A percentile compares a stretch with the other conserved stretches of the same genome.
These are phyloP conservation scores for Seriola quinqueradiata DNA, from an alignment of 2,113 vertebrate genomes.

Conservation along the genomic window DNA sequence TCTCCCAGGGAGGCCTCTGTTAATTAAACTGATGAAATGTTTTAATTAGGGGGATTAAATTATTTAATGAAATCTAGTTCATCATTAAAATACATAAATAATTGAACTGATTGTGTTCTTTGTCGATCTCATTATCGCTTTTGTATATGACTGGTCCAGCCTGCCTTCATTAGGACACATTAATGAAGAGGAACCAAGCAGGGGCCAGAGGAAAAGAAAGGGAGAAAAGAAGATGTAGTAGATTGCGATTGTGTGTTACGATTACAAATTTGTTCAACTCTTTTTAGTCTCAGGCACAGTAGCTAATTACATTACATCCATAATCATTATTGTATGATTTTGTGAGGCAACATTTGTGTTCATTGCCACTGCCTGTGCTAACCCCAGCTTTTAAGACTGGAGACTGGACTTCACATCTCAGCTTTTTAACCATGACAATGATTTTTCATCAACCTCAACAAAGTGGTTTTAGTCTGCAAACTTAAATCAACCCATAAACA, in stretches of 20 bases:
- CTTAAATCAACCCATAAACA: too few relatives aligned
- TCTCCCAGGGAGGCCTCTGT: background rate
- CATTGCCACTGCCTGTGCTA: too few relatives aligned
- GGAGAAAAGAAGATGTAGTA: background rate
- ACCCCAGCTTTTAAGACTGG: too few relatives aligned
- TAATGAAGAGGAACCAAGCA: background rate
- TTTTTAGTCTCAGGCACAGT: too few relatives aligned
- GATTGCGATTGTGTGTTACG: background rate
- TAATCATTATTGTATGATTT: too few relatives aligned
- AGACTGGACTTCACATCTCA: too few relatives aligned
- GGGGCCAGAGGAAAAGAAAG: background rate
- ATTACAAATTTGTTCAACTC: too few relatives aligned
- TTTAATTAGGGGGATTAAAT: conserved; percentile 38
- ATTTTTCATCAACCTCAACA: too few relatives aligned
- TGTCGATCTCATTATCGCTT: background rate
- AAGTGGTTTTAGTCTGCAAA: too few relatives aligned
- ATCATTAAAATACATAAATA: conserved; percentile 27
- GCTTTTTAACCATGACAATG: too few relatives aligned
- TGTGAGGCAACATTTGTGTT: too few relatives aligned
- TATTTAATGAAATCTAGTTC: conserved; percentile 17
- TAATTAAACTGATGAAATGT: conserved; percentile 29
- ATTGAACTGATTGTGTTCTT: conserved; percentile 17
- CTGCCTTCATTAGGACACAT: background rate
- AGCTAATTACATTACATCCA: too few relatives aligned
- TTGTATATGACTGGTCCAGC: background rate